A percentile compares a stretch with the other conserved stretches of the same genome.
phyloP scores from a whole-genome alignment of 2,888 invertebrate genomes.

The Diarsia rubi region DNA sequence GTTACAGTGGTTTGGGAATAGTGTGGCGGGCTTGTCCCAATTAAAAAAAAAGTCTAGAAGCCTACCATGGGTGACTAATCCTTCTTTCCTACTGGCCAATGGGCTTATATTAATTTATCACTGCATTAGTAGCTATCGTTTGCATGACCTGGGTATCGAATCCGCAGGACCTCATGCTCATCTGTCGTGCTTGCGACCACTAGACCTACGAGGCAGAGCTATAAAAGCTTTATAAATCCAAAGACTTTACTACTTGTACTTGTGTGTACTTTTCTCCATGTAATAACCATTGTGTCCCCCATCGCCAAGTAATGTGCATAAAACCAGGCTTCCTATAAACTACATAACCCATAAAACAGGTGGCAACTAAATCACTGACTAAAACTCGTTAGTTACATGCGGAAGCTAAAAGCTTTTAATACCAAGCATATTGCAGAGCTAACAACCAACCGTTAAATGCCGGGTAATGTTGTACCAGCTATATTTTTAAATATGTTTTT shows the following conservation, averaged over 20 bases:
- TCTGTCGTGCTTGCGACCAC: no score
- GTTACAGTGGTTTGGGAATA: no score
- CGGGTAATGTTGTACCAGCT: constrained; percentile 6
- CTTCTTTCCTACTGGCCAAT: neutral
- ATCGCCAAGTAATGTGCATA: constrained; percentile 37
- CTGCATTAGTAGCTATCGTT: neutral
- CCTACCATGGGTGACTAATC: neutral
- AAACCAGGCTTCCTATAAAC: constrained; percentile 41
- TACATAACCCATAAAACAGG: constrained; percentile 50
- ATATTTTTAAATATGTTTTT: constrained; percentile 34
- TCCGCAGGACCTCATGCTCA: no score
- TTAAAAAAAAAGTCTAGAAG: no score
- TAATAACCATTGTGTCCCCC: constrained; percentile 27
- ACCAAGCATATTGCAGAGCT: constrained; percentile 30
- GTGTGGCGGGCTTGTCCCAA: no score
- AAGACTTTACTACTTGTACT: no score
- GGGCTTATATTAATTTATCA: no score
- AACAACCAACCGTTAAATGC: constrained; percentile 39
- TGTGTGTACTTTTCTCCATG: no score
- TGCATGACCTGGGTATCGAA: no score
- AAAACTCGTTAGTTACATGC: constrained; percentile 43
- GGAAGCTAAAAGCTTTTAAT: constrained; percentile 61
- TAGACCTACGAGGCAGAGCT: no score
- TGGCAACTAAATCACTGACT: constrained; percentile 51
- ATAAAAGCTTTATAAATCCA: neutral